Base-by-base conservation (phyloP, 2,797 vertebrate species). In the Tenualosa ilisha region DNA sequence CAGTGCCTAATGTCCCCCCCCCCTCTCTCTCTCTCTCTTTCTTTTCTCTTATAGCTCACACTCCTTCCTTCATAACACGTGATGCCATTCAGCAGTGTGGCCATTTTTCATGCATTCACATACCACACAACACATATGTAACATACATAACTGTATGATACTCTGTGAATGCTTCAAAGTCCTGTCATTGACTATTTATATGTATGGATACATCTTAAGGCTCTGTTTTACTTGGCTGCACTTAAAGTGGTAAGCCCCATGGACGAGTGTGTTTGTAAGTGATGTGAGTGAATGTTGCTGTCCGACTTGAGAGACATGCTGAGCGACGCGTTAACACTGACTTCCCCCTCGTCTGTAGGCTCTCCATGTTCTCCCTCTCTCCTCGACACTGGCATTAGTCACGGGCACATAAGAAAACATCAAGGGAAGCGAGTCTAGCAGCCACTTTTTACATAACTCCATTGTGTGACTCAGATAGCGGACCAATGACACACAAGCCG, bases 321-420 rank as follows among this genome's bases (percentile, higher is more conserved):
- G 37, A 79, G 40, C 20, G 40, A 40, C 46, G 40, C 17, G 72
- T 46, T 72, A 31, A 72, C 26, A 26, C 65, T 72, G 13, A 11
- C 50, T 2, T 37, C 37, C 65, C 15, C 31, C 65, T 20, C 65
- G 6, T 17, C 31, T 20, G 59, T 24, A 13, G 6, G 59, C 7
- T 9, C 56, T 59, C 56, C 65, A 72, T 40, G 37, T 43, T 15
- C 31, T 79, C 40, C 72, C 84, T 87, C 65, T 87, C 65, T 90
- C 89, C 85, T 82, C 89, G 86, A 68, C 81, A 81, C 63, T 53
- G 63, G 89, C 83, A 90, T 92, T 89, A 89, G 87, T 72, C 37
- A 85, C 87, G 88, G 56, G 7, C 31, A 20, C 22, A 79, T 7
- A 43, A 79, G 40, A 22, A 43, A 79, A 5, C 5, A 86, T 87